Base-by-base conservation (phyloP, 2,113 vertebrate genomes). In the Chloebia gouldiae region DNA sequence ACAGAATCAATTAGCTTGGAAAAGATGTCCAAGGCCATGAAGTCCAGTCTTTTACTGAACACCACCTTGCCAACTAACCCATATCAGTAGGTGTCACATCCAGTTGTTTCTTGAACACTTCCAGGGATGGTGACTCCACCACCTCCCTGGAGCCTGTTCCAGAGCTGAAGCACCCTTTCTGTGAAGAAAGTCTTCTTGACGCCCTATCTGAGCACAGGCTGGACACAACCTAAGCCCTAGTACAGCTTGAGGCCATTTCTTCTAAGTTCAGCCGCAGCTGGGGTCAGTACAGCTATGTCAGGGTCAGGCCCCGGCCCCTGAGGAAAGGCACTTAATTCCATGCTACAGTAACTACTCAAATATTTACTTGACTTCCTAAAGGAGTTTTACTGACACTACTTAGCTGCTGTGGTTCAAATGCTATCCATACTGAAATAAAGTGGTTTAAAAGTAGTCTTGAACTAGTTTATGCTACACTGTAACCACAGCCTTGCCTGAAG, bases 291-390 rank as follows among this genome's bases (percentile, higher is more conserved):
- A 51, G 42, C 65, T 15, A 3, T 9, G 63, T 10, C 70, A 61
- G 42, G 61, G 51, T 82, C 70, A 79, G 80, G 31, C 68, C 80
- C 24, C 12, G 0, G 39, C 39, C 39, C 39, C 39, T 3, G 1
- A 77, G 25, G 59, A 77, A 77, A 94, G 56, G 33, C 59, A 63
- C 0, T 0, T 35, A 24, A 23, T 39, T 93, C 72, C 44, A 78
- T 0, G 0, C 75, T 86, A 91, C 60, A 71, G 35, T 42, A 91
- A 93, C 80, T 88, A 59, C 47, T 90, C 86, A 83, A 96, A 91
- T 86, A 88, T 93, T 95, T 91, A 90, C 44, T 83, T 44, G 64
- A 20, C 68, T 81, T 91, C 80, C 72, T 93, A 73, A 92, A 81
- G 47, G 13, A 6, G 14, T 86, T 96, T 93, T 90, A 88, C 54